Conservation (phyloP, 2,888 invertebrate species). For the Drosophila nr. perissopoda region DNA sequence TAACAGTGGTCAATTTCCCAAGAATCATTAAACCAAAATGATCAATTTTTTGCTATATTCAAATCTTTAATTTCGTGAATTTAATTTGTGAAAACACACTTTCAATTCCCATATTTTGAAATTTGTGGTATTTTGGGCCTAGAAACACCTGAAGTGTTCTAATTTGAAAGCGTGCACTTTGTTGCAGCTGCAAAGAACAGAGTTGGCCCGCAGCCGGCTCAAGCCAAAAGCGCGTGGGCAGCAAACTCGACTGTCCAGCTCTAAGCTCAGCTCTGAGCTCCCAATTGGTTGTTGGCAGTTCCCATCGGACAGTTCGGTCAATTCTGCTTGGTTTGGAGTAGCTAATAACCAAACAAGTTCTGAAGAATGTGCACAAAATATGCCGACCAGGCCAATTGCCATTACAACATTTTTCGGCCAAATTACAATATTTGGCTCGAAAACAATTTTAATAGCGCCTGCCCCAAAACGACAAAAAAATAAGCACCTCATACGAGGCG, state of each 20-base stretch:
- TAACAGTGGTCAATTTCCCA: not conserved
- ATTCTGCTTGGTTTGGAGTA: not conserved
- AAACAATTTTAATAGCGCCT: constrained; percentile 42
- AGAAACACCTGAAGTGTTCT: not conserved
- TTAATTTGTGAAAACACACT: not conserved
- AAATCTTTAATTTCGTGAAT: not conserved
- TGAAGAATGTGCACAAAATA: constrained; percentile 56
- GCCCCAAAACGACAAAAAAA: constrained; percentile 4
- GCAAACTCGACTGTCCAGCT: constrained; percentile 58
- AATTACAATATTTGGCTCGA: constrained; percentile 50
- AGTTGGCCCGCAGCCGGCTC: not conserved
- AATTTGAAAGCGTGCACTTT: not conserved
- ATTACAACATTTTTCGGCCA: constrained; percentile 57
- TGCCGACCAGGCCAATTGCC: constrained; percentile 51
- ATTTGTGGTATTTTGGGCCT: not conserved
- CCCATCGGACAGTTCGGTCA: constrained; percentile 2
- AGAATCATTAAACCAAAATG: not conserved
- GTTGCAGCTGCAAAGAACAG: constrained; percentile 8
- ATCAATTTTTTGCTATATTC: not conserved
- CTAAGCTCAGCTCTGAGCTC: not conserved
- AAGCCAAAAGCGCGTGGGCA: constrained; percentile 43
- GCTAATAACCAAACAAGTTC: constrained; percentile 46
- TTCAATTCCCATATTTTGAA: not conserved
- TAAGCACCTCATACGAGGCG: constrained; percentile 23
- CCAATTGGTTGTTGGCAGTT: not conserved